Conservation (phyloP, 2,113 vertebrate genomes). For the Dryoscopus gambensis region DNA sequence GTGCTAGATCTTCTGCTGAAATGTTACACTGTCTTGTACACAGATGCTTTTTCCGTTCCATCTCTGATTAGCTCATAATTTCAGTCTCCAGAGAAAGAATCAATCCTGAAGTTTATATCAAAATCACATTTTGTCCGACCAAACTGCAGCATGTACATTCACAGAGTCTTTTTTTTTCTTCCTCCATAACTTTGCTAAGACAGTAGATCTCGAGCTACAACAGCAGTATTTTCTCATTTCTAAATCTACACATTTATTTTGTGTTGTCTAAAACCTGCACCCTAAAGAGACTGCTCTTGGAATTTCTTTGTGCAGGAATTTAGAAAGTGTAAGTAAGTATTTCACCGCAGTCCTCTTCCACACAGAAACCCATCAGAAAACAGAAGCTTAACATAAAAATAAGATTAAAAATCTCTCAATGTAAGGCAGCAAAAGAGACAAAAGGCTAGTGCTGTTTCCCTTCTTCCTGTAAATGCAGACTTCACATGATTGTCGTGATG, state of each 20-base stretch:
- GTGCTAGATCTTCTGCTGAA: not conserved
- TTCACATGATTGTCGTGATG: not conserved
- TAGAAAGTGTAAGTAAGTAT: not conserved
- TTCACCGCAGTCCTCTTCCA: not conserved
- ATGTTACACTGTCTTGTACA: not conserved
- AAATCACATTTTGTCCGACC: not conserved
- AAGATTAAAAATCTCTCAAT: not conserved
- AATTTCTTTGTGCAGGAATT: not conserved
- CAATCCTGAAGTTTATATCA: not conserved
- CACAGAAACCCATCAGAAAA: not conserved
- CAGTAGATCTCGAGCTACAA: not conserved
- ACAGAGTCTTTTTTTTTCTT: not conserved
- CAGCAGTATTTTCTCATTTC: not conserved
- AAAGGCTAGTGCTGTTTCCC: not conserved
- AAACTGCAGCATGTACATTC: not conserved
- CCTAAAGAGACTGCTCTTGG: not conserved
- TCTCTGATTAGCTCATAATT: not conserved
- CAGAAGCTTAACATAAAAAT: not conserved
- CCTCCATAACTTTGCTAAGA: not conserved
- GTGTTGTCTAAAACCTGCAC: not conserved
- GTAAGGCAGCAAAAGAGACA: not conserved
- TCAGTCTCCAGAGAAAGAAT: not conserved
- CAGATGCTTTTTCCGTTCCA: not conserved
- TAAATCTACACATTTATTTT: not conserved
- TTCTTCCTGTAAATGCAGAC: not conserved